Base-by-base conservation (phyloP, 2,113 vertebrate genomes). In the Osmerus mordax region DNA sequence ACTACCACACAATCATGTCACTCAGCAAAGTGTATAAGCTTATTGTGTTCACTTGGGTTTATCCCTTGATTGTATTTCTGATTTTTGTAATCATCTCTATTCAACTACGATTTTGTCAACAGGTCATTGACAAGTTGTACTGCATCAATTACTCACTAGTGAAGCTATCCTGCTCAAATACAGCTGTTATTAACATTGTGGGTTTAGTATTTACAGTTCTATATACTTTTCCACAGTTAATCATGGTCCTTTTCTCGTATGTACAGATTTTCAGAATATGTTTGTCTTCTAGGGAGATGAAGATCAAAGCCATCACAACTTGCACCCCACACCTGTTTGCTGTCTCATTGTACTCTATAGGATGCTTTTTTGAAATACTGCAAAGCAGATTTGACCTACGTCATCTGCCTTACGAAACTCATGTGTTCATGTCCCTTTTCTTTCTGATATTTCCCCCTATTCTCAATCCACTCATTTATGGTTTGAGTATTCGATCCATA, bases 351-450 rank as follows among this genome's bases (percentile, higher is more conserved):
- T 88, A 81, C 29, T 59, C 73, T 6, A 3, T 84, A 8, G 84
- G 86, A 0, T 80, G 81, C 53, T 81, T 83, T 70, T 83, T 86
- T 78, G 86, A 88, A 78, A 79, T 88, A 65, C 60, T 78, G 72
- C 83, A 82, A 74, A 71, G 76, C 70, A 61, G 81, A n/a, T 77
- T 88, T 0, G 65, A 83, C 23, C 68, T 14, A 9, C 67, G n/a
- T 3, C 41, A 76, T 69, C 18, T 87, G 2, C 29, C 83, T 16
- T 80, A 81, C 23, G 67, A 67, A 21, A 58, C 59, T 3, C 77
- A 78, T 36, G 15, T 83, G 36, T 86, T 89, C 67, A 65, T 90
- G 77, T 87, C 88, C 8, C 3, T 90, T 13, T 87, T 87, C 79
- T 85, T 87, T 73, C 23, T 89, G 51, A 85, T 89, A 59, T 81